phyloP scores from a whole-genome alignment of 2,113 vertebrate species.

The Solea senegalensis region DNA sequence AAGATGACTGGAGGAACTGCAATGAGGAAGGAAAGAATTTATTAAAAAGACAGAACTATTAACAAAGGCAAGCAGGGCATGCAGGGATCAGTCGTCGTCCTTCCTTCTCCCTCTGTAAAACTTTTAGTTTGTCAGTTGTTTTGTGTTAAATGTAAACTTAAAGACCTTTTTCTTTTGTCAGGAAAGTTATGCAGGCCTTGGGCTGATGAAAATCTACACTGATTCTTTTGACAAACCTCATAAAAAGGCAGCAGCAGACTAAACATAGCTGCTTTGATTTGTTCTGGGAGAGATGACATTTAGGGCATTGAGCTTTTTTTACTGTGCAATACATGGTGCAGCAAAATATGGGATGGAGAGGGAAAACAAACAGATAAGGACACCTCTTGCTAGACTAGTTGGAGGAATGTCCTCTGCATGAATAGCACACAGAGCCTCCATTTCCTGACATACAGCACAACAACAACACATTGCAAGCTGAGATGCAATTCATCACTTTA shows the following conservation, averaged over 20 bases:
- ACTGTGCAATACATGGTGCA: slow-evolving; percentile 16
- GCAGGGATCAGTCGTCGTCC: neutral
- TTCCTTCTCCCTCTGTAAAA: neutral
- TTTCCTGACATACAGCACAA: slow-evolving; percentile 19
- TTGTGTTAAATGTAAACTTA: neutral
- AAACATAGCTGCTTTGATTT: slow-evolving; percentile 35
- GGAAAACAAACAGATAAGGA: slow-evolving; percentile 19
- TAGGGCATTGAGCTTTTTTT: slow-evolving; percentile 29
- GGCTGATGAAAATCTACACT: slow-evolving; percentile 34
- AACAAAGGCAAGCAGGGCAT: neutral
- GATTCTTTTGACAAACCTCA: slow-evolving; percentile 9
- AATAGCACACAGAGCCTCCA: slow-evolving; percentile 9
- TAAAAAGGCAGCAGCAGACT: slow-evolving; percentile 13
- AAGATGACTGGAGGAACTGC: slow-evolving; percentile 94
- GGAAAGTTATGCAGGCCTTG: slow-evolving; percentile 29
- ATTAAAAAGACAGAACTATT: neutral
- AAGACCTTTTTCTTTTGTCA: neutral
- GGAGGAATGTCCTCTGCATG: slow-evolving; percentile 20
- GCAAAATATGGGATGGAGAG: slow-evolving; percentile 6
- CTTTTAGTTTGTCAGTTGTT: neutral
- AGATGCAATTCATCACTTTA: slow-evolving; percentile 66
- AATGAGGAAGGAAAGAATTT: neutral
- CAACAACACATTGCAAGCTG: slow-evolving; percentile 40
- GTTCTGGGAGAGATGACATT: slow-evolving; percentile 40
- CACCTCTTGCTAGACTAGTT: slow-evolving; percentile 15